These are phyloP conservation scores for Lepus timidus DNA, from an alignment of 2,113 vertebrate species.

Conservation along the genomic window DNA sequence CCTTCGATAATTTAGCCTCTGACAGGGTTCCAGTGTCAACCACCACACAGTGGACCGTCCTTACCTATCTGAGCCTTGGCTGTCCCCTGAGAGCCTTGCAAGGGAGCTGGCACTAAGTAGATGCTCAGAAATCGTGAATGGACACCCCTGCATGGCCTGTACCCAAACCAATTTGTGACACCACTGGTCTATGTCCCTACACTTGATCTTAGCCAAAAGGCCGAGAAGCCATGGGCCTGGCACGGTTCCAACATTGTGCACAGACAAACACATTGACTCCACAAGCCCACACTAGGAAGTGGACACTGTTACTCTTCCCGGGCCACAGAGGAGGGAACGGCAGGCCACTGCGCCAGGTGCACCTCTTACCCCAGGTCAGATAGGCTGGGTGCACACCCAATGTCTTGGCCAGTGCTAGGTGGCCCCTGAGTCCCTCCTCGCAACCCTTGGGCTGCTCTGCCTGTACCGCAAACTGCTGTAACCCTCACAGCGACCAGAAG, in stretches of 20 bases:
- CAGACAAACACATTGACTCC: not conserved
- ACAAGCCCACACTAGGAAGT: not conserved
- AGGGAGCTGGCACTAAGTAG: not conserved
- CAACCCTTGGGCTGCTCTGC: accelerated
- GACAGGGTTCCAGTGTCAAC: not conserved
- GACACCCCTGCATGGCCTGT: not conserved
- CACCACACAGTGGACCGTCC: too few species aligned
- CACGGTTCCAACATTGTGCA: not conserved
- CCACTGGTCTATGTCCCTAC: not conserved
- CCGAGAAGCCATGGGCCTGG: not conserved
- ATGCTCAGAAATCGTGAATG: not conserved
- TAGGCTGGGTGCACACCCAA: too few species aligned
- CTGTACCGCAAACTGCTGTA: accelerated
- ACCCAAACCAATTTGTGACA: not conserved
- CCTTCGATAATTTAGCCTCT: not conserved
- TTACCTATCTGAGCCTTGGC: not conserved
- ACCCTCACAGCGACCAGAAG: accelerated
- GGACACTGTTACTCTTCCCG: not conserved
- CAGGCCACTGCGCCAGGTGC: too few species aligned
- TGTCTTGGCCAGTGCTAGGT: not conserved
- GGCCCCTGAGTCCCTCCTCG: not conserved
- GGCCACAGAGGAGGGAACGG: conserved; percentile 20
- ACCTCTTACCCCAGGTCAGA: too few species aligned
- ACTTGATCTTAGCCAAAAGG: too few species aligned
- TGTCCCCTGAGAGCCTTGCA: not conserved